Conservation (phyloP, 2,888 invertebrate species). For the Tachina lurida region DNA sequence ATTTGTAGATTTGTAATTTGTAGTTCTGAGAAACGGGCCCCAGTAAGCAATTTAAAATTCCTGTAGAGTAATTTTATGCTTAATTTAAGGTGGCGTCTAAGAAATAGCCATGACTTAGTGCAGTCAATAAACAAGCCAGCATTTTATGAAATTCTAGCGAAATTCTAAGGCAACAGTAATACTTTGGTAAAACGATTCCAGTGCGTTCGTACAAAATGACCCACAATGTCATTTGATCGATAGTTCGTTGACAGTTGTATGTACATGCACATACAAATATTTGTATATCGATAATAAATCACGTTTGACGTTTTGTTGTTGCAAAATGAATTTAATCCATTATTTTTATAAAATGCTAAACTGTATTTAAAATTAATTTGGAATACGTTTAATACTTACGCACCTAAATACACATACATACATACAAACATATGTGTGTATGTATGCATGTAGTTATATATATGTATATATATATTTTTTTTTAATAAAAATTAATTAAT, state of each 20-base stretch:
- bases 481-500: slow-evolving; percentile 43
- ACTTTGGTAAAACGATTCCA: slow-evolving; percentile 3
- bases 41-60: slow-evolving; percentile 53
- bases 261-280: slow-evolving; percentile 1
- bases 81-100: slow-evolving; percentile 56
- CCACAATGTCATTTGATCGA: slow-evolving; percentile 54
- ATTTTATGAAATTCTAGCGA: slow-evolving; percentile 49
- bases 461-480: no score
- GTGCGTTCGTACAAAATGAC: slow-evolving; percentile 54
- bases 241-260: slow-evolving; percentile 64
- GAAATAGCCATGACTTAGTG: slow-evolving; percentile 49
- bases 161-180: slow-evolving; percentile 30
- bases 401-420: background rate
- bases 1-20: no score
- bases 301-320: slow-evolving; percentile 26
- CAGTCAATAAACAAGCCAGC: slow-evolving; percentile 29
- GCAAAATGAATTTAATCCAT: background rate
- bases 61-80: slow-evolving; percentile 23
- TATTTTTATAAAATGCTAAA: background rate
- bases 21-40: no score
- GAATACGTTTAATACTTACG: no score
- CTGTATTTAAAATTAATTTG: background rate
- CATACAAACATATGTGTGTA: background rate
- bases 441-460: background rate
- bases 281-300: slow-evolving; percentile 47